Evolutionary conservation across 2,113 vertebrate species (phyloP).

Genomic region (Cyanoramphus novaezelandiae): DNA sequence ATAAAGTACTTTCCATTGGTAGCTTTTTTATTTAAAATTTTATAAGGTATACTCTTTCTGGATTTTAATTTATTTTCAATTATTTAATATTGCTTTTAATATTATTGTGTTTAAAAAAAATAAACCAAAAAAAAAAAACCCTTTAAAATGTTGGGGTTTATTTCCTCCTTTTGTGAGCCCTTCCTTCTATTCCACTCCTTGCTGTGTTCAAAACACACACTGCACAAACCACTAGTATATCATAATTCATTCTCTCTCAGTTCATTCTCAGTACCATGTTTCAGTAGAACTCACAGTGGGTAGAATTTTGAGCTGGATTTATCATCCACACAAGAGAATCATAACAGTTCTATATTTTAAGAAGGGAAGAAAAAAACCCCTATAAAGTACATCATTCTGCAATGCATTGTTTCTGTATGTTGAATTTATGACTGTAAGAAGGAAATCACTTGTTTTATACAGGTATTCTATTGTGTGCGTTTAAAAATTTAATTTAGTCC

Average conservation of each 20-base stretch:
- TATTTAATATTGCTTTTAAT: not conserved
- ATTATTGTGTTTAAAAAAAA: not conserved
- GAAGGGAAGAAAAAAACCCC: slow-evolving; percentile 23
- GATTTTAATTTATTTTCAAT: not conserved
- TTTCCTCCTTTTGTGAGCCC: not conserved
- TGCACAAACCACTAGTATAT: not conserved
- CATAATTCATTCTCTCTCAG: slow-evolving; percentile 50
- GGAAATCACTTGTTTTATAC: slow-evolving; percentile 53
- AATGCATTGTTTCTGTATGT: slow-evolving; percentile 63
- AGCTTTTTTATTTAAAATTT: not conserved
- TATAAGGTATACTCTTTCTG: not conserved
- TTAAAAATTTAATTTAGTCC: slow-evolving; percentile 67
- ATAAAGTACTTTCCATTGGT: not conserved
- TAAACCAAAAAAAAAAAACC: not conserved
- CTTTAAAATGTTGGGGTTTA: not conserved
- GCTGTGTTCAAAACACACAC: not conserved
- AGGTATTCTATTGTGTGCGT: slow-evolving; percentile 54
- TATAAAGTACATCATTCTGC: slow-evolving; percentile 57
- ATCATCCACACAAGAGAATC: slow-evolving; percentile 69
- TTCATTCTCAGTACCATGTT: slow-evolving; percentile 46
- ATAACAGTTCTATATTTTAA: slow-evolving; percentile 67
- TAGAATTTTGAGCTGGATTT: slow-evolving; percentile 68
- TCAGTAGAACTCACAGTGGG: slow-evolving; percentile 56
- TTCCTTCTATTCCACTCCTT: not conserved
- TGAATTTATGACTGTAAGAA: slow-evolving; percentile 58